Percentiles rank a stretch among this genome's conserved stretches.
Conservation (phyloP, 2,888 invertebrate species). For the Dryobota labecula region DNA sequence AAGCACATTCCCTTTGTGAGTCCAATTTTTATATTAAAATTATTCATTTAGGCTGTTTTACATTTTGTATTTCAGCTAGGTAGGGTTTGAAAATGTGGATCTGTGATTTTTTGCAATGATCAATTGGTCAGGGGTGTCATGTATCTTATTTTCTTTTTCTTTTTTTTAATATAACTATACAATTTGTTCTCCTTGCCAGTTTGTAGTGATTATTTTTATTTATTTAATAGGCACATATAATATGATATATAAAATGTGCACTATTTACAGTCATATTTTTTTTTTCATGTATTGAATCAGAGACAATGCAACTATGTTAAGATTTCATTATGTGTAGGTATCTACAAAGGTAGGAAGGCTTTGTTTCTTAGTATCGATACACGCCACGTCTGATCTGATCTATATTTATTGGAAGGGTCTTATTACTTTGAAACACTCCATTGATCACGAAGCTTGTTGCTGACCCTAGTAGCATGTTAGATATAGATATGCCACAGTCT, state of each 20-base stretch:
- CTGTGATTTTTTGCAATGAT: conserved; percentile 60
- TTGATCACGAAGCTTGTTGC: conserved; percentile 62
- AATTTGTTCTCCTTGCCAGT: conserved; percentile 33
- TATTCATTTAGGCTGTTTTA: conserved; percentile 41
- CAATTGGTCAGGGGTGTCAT: conserved; percentile 51
- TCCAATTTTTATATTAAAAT: conserved; percentile 40
- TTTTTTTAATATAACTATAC: not conserved
- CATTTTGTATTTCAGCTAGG: conserved; percentile 40
- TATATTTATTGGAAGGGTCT: conserved; percentile 48
- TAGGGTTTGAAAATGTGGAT: conserved; percentile 51
- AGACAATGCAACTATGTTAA: not conserved
- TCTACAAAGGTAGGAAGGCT: not conserved
- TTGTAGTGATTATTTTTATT: conserved; percentile 18
- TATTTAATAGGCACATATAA: conserved; percentile 1
- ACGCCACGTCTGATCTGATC: conserved; percentile 42
- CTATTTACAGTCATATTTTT: not conserved
- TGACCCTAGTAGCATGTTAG: conserved; percentile 65
- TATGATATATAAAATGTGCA: not conserved
- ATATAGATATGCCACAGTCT: conserved; percentile 57
- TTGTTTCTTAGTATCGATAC: conserved; percentile 3
- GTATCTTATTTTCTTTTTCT: conserved; percentile 29
- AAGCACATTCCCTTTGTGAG: conserved; percentile 55
- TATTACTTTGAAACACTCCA: conserved; percentile 53
- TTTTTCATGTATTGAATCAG: not conserved
- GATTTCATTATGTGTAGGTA: not conserved